phyloP scores from a whole-genome alignment of 1,140 invertebrate species.

The Drosophila subobscura region DNA sequence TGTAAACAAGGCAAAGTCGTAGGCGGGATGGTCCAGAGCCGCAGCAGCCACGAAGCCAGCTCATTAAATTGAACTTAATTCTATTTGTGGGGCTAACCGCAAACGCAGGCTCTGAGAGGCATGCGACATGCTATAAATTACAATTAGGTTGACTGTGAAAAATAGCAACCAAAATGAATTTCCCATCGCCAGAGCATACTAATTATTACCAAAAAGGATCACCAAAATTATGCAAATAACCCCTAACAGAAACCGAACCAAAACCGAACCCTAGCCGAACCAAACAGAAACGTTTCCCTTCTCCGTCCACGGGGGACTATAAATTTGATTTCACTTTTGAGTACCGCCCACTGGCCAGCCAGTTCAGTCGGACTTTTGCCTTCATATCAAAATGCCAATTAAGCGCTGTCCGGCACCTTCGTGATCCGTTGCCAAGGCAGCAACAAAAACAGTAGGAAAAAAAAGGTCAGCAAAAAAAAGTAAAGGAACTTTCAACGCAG shows the following conservation, averaged over 20 bases:
- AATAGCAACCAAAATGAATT: slow-evolving; percentile 48
- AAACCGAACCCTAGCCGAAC: not conserved
- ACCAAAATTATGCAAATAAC: slow-evolving; percentile 52
- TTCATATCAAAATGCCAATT: slow-evolving; percentile 79
- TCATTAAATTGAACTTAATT: slow-evolving; percentile 75
- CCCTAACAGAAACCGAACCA: not conserved
- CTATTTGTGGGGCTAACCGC: slow-evolving; percentile 48
- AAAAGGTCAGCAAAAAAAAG: slow-evolving; percentile 39
- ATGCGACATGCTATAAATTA: slow-evolving; percentile 67
- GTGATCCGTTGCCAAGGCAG: slow-evolving; percentile 30
- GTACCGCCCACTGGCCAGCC: slow-evolving; percentile 16
- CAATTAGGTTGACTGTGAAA: slow-evolving; percentile 78
- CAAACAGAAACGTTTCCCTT: slow-evolving; percentile 3
- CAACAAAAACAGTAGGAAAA: slow-evolving; percentile 7
- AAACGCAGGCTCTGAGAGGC: slow-evolving; percentile 20
- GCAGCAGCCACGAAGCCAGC: slow-evolving; percentile 34
- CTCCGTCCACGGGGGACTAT: not conserved
- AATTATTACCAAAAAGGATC: slow-evolving; percentile 54
- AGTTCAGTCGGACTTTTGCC: slow-evolving; percentile 15
- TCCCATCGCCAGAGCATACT: slow-evolving; percentile 42
- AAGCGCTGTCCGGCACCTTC: slow-evolving; percentile 53
- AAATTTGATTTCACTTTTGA: slow-evolving; percentile 73
- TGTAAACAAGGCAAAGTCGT: slow-evolving; percentile 39
- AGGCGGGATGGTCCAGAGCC: not conserved
- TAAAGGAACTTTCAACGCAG: slow-evolving; percentile 16